Evolutionary conservation across 2,113 vertebrate species (phyloP), one percentile per base, ranked within the genome.

Genomic region (Bothrops jararaca): DNA sequence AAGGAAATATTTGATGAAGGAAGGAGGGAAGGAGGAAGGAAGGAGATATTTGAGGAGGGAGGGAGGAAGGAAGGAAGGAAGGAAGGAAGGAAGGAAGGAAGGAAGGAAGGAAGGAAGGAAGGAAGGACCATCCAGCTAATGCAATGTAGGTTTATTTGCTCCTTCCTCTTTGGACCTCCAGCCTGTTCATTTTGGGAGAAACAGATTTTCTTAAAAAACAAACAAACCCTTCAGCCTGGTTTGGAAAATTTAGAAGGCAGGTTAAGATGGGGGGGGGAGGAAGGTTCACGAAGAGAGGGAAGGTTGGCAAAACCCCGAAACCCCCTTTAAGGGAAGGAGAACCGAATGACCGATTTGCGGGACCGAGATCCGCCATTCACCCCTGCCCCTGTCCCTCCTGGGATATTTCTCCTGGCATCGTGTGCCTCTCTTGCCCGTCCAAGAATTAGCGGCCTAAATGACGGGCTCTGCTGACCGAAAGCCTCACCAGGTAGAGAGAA

Each of bases 401-500:
- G 58, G 11, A 50, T 34, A 13, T 34, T 23, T 85, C 85, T 56
- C 24, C 85, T 87, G 53, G 54, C 53, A 57, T 56, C 39, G 45
- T 24, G 22, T 45, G 1, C 69, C 54, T 57, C 45, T 64, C 29
- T 48, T 22, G 39, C 42, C 29, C 26, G 12, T 60, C 12, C 2
- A 86, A 52, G 86, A 89, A 85, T 85, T 74, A 57, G 53, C 29
- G 39, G 58, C 11, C 11, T 88, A 69, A 88, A 58, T 23, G 91
- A 92, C 45, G 93, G 60, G 24, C 92, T 93, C 85, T 80, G 74
- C 94, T 93, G 85, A 89, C 91, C 94, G 93, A 95, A 94, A 94
- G 95, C 93, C 92, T 96, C 96, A 64, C 2, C 50, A 96, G 96
- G 96, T 96, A 97, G 97, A 96, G 96, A 96, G 96, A 95, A 34